Conservation (phyloP, 2,113 vertebrate genomes). For the Tychaedon coryphoeus region DNA sequence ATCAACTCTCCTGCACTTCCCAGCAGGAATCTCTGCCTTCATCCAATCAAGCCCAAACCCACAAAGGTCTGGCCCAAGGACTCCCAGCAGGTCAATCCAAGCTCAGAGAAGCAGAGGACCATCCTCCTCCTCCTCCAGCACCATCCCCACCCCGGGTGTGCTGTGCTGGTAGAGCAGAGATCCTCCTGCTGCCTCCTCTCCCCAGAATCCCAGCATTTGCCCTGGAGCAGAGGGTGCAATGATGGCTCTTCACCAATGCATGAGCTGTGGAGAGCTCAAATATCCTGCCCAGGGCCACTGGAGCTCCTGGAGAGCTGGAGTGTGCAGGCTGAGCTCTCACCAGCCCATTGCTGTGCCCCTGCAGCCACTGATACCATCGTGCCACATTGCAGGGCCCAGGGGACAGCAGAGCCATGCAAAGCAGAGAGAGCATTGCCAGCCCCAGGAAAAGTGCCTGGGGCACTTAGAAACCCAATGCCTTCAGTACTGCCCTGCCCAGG, state of each 20-base stretch:
- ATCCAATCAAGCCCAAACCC: background rate
- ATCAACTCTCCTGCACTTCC: background rate
- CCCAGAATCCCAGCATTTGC: background rate
- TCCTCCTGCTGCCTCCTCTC: accelerated
- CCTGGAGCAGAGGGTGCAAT: background rate
- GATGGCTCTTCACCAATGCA: background rate
- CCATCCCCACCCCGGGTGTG: accelerated
- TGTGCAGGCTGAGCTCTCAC: background rate
- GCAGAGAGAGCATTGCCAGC: background rate
- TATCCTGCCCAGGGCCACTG: background rate
- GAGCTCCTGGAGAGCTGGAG: background rate
- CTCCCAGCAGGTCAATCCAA: background rate
- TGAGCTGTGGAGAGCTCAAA: background rate
- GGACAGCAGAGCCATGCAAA: accelerated
- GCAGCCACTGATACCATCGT: accelerated
- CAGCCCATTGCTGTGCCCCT: background rate
- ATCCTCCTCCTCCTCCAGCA: background rate
- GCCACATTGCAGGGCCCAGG: background rate
- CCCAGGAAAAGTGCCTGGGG: background rate
- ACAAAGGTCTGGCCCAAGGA: background rate
- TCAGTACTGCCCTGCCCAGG: background rate
- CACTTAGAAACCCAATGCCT: background rate
- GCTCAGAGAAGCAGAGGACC: background rate
- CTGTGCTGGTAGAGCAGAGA: background rate
- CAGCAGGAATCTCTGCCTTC: background rate